Percentiles rank a stretch among this genome's conserved stretches.
Evolutionary conservation across 2,888 invertebrate species (phyloP).

Genomic region (Cylindroiulus punctatus): DNA sequence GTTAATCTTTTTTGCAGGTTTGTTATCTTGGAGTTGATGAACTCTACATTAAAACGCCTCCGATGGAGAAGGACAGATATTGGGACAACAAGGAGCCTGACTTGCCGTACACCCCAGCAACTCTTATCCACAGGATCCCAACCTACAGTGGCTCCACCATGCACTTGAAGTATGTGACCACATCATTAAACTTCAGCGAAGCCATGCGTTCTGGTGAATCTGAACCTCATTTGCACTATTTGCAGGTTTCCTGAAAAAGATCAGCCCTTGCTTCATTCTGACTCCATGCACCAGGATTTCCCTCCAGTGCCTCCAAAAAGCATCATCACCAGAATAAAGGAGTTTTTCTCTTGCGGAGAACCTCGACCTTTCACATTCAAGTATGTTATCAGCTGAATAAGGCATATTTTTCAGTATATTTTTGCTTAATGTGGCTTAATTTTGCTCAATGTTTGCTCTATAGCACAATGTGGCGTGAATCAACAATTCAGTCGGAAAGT

Average conservation of each 20-base stretch:
- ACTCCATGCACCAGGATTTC: not conserved
- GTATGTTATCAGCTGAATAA: too few relatives aligned
- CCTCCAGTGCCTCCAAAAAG: constrained; percentile 15
- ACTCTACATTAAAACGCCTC: constrained; percentile 57
- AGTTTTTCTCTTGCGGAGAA: constrained; percentile 24
- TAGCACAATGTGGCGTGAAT: constrained; percentile 54
- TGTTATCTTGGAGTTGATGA: constrained; percentile 59
- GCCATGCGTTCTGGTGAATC: too few relatives aligned
- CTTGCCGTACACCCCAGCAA: constrained; percentile 60
- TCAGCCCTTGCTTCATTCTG: constrained; percentile 42
- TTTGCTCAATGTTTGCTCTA: not conserved
- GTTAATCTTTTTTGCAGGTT: constrained; percentile 53
- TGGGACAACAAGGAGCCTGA: constrained; percentile 58
- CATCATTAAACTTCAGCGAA: too few relatives aligned
- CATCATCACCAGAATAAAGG: constrained; percentile 20
- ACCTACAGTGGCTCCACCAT: constrained; percentile 60
- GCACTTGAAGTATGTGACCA: constrained; percentile 59
- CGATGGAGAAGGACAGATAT: constrained; percentile 58
- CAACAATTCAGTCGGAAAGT: not conserved
- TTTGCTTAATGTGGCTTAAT: too few relatives aligned
- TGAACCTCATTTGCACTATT: not conserved
- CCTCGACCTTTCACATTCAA: constrained; percentile 31
- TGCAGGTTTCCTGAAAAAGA: constrained; percentile 54
- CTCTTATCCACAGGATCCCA: constrained; percentile 60
- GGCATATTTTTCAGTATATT: too few relatives aligned